Base-by-base conservation (phyloP, 37 sponge, comb jelly and placozoan species). In the Agelas oroides region DNA sequence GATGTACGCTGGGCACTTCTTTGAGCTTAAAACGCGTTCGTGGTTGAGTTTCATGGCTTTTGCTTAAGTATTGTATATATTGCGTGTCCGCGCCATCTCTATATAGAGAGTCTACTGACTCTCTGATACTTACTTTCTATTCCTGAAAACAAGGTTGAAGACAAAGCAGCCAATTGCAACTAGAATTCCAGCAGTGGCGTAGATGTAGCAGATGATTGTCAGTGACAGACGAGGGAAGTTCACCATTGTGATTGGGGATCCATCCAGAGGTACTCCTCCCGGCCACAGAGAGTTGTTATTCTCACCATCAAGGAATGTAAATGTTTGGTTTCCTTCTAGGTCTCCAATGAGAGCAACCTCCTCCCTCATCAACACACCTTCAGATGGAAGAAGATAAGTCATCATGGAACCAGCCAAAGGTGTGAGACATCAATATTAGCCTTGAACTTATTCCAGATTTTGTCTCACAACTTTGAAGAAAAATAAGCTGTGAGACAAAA, bases 111-210 rank as follows among this genome's bases (percentile, higher is more conserved):
- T n/a, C n/a, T n/a, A n/a, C n/a, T n/a, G n/a, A n/a, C n/a, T n/a
- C n/a, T 20, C 37, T 25, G 35, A 5, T 2, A 67, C 67, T 67
- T 39, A 88, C 88, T 65, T 88, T 23, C 39, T 81, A 17, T 88
- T 65, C 36, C 88, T 74, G 77, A 76, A 88, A 46, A 82, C 30
- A 37, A 81, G 28, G 28, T 82, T 88, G 59, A 88, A 88, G 18
- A 82, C 21, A 14, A 88, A 67, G 55, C 88, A 88, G n/a, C 24
- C 77, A 5, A 80, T 16, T 18, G 88, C 76, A 75, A 88, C 75
- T 0, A 54, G 17, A 20, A 88, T 76, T 0, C 88, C 88, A 70
- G 74, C 55, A 30, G 65, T 30, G 17, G 82, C 39, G 11, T 55
- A 75, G 6, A 31, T 33, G 63, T 81, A 76, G 25, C 33, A 63